phyloP scores from a whole-genome alignment of 1,140 invertebrate genomes.

The Leptinotarsa texana region DNA sequence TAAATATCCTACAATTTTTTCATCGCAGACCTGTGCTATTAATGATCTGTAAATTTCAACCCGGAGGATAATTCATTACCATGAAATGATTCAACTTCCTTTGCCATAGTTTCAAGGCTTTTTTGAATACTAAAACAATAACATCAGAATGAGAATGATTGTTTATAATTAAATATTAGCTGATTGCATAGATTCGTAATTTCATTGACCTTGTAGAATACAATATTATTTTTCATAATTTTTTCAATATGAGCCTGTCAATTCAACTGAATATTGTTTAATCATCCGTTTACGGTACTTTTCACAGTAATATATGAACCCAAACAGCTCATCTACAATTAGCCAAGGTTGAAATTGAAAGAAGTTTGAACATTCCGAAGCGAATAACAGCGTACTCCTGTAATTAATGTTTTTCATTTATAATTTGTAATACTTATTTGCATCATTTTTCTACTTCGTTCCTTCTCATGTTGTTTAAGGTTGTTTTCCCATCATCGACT shows the following conservation, averaged over 20 bases:
- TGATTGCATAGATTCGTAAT: not conserved
- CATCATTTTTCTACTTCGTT: too few species aligned
- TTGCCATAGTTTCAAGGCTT: not conserved
- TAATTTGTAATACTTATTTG: too few species aligned
- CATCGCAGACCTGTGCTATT: too few species aligned
- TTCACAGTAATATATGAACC: not conserved
- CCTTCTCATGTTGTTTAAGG: too few species aligned
- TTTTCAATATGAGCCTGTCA: not conserved
- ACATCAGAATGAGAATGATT: conserved; percentile 1
- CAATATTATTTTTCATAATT: not conserved
- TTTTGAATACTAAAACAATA: not conserved
- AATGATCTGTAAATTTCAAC: too few species aligned
- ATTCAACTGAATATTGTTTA: not conserved
- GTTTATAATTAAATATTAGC: conserved; percentile 1
- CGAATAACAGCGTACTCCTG: too few species aligned
- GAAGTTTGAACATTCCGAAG: too few species aligned
- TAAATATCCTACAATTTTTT: too few species aligned
- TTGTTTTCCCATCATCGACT: too few species aligned
- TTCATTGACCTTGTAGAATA: conserved; percentile 1
- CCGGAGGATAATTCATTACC: too few species aligned
- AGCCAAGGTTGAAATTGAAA: not conserved
- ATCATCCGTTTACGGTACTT: not conserved
- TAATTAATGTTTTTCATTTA: too few species aligned
- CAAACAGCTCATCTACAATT: not conserved
- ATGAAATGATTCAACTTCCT: too few species aligned